Conservation (phyloP, 2,113 vertebrate genomes). For the Cyanocitta stelleri region DNA sequence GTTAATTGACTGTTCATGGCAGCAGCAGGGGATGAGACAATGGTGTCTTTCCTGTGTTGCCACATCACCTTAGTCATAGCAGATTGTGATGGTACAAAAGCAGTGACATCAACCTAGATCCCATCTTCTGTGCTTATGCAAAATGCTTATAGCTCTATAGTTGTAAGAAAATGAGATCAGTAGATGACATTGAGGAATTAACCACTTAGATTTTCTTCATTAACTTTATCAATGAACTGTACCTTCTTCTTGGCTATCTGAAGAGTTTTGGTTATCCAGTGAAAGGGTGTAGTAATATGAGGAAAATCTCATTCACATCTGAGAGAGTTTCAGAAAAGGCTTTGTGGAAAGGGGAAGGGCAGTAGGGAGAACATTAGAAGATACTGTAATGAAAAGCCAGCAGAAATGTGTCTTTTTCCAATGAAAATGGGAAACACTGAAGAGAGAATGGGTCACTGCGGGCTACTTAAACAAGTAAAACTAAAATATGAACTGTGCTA, state of each 20-base stretch:
- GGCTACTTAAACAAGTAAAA: conserved; percentile 4
- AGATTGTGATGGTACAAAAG: not conserved
- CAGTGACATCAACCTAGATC: not conserved
- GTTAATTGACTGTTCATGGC: not conserved
- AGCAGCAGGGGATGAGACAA: not conserved
- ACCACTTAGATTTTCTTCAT: not conserved
- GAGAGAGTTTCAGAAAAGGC: not conserved
- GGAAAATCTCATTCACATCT: not conserved
- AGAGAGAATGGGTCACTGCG: not conserved
- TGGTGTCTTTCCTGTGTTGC: not conserved
- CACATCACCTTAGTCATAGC: not conserved
- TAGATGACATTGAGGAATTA: not conserved
- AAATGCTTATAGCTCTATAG: not conserved
- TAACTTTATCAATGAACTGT: not conserved
- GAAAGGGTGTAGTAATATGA: not conserved
- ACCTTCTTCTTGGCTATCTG: not conserved
- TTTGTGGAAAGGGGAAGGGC: not conserved
- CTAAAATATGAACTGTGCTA: not conserved
- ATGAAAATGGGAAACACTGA: not conserved
- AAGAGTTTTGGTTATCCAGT: not conserved
- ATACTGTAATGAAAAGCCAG: not conserved
- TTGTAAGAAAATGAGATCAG: not conserved
- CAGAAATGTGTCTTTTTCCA: not conserved
- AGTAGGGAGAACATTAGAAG: not conserved
- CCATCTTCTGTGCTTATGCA: not conserved